Conservation (phyloP, 2,113 vertebrate genomes). For the Oncorhynchus nerka region DNA sequence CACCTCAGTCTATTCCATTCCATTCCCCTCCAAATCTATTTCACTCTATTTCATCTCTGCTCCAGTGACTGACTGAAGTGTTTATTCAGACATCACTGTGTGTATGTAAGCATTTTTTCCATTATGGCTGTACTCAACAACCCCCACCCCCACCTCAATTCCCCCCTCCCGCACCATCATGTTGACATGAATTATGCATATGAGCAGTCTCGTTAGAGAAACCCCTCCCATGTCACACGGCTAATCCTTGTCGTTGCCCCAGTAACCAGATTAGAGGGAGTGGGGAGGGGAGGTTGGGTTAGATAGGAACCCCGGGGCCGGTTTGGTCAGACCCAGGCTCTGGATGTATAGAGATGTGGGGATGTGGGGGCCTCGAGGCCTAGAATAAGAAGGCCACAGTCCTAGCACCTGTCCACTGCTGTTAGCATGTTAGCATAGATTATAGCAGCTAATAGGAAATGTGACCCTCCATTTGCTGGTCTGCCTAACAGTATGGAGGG, state of each 20-base stretch:
- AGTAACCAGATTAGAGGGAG: slow-evolving; percentile 70
- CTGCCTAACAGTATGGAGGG: background rate
- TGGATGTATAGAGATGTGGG: background rate
- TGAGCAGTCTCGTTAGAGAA: slow-evolving; percentile 64
- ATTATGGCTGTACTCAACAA: slow-evolving; percentile 48
- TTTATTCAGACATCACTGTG: slow-evolving; percentile 7
- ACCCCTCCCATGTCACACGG: slow-evolving; percentile 55
- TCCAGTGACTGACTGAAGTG: slow-evolving; percentile 14
- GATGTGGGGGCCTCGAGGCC: slow-evolving; percentile 32
- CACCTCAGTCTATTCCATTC: too few species aligned
- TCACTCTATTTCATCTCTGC: background rate
- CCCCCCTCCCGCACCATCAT: slow-evolving; percentile 31
- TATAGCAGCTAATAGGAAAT: background rate
- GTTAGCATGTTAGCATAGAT: slow-evolving; percentile 42
- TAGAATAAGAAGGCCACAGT: slow-evolving; percentile 16
- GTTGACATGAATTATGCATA: slow-evolving; percentile 72
- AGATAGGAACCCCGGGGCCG: slow-evolving; percentile 18
- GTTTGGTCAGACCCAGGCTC: background rate
- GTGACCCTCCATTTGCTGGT: background rate
- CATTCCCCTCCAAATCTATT: background rate
- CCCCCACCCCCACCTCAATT: slow-evolving; percentile 22
- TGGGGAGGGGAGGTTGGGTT: slow-evolving; percentile 33
- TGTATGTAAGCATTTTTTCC: slow-evolving; percentile 20
- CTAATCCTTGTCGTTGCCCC: slow-evolving; percentile 67
- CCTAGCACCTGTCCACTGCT: slow-evolving; percentile 52